A percentile compares a stretch with the other conserved stretches of the same genome.
Conservation (phyloP, 2,888 invertebrate genomes). For the Timema podura region DNA sequence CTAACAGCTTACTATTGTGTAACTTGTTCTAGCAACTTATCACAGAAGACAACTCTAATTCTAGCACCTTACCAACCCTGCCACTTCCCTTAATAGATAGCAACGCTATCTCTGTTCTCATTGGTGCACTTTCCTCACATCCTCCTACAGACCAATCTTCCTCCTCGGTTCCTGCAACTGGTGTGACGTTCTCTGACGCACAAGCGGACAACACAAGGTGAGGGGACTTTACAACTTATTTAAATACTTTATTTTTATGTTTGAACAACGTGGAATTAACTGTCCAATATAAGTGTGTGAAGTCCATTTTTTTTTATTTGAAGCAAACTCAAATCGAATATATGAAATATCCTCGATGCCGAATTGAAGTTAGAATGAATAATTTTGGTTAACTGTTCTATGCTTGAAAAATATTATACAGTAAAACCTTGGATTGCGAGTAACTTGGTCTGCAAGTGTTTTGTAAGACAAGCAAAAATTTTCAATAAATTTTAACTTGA, state of each 20-base stretch:
- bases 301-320: neutral
- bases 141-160: constrained; percentile 39
- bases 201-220: constrained; percentile 26
- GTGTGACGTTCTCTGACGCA: constrained; percentile 30
- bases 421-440: no score
- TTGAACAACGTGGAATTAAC: no score
- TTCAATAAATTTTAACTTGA: no score
- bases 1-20: no score
- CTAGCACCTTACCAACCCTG: constrained; percentile 53
- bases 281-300: no score
- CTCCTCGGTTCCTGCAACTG: constrained; percentile 38
- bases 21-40: constrained; percentile 48
- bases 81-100: constrained; percentile 71
- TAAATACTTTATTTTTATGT: neutral
- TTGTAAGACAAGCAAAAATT: no score
- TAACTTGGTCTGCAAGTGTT: no score
- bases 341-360: neutral
- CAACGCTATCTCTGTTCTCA: constrained; percentile 65
- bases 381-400: no score
- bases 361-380: no score
- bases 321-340: neutral
- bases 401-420: no score
- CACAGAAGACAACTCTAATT: constrained; percentile 37
- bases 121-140: constrained; percentile 51
- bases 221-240: neutral